phyloP scores from a whole-genome alignment of 2,888 invertebrate species.

The Neria commutata region DNA sequence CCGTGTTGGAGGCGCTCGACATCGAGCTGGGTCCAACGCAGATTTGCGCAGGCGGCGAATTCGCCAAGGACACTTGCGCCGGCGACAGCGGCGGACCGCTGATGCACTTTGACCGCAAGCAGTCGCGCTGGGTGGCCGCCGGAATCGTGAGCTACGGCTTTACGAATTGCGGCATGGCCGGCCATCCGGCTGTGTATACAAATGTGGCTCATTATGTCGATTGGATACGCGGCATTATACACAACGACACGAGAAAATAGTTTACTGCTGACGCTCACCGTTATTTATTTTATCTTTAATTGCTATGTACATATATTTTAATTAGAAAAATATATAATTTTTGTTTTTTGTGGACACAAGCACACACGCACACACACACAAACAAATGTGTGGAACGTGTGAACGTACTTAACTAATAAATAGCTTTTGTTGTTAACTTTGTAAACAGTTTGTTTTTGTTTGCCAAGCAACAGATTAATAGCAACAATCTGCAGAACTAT shows the following conservation, averaged over 20 bases:
- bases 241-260: not conserved
- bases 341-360: slow-evolving; percentile 7
- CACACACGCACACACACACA: no score
- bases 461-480: no score
- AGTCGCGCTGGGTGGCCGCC: slow-evolving; percentile 66
- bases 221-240: slow-evolving; percentile 65
- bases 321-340: slow-evolving; percentile 6
- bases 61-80: slow-evolving; percentile 73
- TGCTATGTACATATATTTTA: slow-evolving; percentile 2
- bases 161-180: slow-evolving; percentile 70
- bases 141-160: slow-evolving; percentile 74
- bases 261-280: slow-evolving; percentile 32
- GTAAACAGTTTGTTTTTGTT: no score
- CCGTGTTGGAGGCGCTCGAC: slow-evolving; percentile 63
- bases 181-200: slow-evolving; percentile 74
- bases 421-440: no score
- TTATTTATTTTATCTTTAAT: slow-evolving; percentile 18
- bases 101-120: slow-evolving; percentile 65
- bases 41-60: slow-evolving; percentile 74
- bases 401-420: not conserved
- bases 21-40: slow-evolving; percentile 66
- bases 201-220: slow-evolving; percentile 67
- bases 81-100: slow-evolving; percentile 77
- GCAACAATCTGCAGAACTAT: no score
- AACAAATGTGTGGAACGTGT: no score